Percentiles rank a stretch among this genome's conserved stretches.
Conservation (phyloP, 2,888 invertebrate genomes). For the Rhaphigaster nebulosa region DNA sequence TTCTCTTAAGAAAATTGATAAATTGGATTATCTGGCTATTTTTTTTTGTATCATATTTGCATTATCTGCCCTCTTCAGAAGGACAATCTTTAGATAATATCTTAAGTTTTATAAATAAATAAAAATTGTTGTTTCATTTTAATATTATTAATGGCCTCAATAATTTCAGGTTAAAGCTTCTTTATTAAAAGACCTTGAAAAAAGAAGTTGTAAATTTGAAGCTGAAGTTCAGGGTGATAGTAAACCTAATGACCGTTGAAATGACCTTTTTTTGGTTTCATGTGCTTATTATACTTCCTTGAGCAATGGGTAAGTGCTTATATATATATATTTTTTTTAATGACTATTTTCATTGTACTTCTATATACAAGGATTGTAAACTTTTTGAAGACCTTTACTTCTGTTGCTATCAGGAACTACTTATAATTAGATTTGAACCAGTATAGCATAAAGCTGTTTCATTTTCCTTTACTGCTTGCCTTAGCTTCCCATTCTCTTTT, state of each 20-base stretch:
- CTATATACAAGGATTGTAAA: background rate
- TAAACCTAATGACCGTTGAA: conserved; percentile 62
- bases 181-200: conserved; percentile 68
- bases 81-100: background rate
- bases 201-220: conserved; percentile 64
- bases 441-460: too few relatives aligned
- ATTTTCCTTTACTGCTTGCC: too few relatives aligned
- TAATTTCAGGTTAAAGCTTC: conserved; percentile 67
- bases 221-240: conserved; percentile 63
- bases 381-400: background rate
- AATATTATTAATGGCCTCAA: background rate
- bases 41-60: too few relatives aligned
- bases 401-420: background rate
- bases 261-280: background rate
- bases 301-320: background rate
- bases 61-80: too few relatives aligned
- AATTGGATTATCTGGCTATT: too few relatives aligned
- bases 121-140: background rate
- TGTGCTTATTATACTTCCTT: background rate
- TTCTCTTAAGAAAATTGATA: too few relatives aligned
- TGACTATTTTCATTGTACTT: background rate
- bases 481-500: background rate
- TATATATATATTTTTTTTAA: background rate
- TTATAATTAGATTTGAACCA: background rate
- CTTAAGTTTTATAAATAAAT: background rate